Base-by-base conservation (phyloP, 2,888 invertebrate species). In the Callosobruchus maculatus region DNA sequence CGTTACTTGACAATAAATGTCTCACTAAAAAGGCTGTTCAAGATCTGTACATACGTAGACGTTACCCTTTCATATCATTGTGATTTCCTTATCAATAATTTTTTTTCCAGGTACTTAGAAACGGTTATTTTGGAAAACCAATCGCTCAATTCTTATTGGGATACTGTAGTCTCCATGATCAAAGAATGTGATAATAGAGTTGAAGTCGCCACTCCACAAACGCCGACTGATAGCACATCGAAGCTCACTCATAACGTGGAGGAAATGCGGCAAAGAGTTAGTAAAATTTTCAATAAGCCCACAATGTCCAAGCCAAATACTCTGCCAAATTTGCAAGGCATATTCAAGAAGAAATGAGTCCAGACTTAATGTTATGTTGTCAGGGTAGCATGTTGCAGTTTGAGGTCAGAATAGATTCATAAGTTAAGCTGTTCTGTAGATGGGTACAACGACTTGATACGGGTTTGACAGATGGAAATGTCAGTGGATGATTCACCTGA, bases 201-300 rank as follows among this genome's bases (percentile, higher is more conserved):
- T 68, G 87, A 88, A 20, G 21, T 71, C 66, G 68, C 76, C 20
- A 66, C 30, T 66, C 69, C 78, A 9, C 30, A 68, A 20, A 22
- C 70, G 5, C 71, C 72, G n/a, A 75, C 71, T 49, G 82, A 79
- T 70, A 72, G 70, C 75, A 77, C 76, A 66, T 81, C 74, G 70
- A 83, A 79, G 77, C 80, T 85, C 20, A 82, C 82, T 71, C 85
- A 84, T 71, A 86, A 87, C 7, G 89, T 91, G 68, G 91, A 91
- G 82, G 91, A 91, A 73, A 89, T 91, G 87, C 88, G 89, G 70
- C 90, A 90, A 79, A 87, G 89, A 80, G 88, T 91, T 81, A 90
- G 90, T 75, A 91, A 91, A 81, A 90, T 91, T 78, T 91, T 91
- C 76, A 83, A 83, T 74, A 85, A 84, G 77, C 84, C 85, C 77